Evolutionary conservation across 2,113 vertebrate species (phyloP).

Genomic region (Clarias batrachus): DNA sequence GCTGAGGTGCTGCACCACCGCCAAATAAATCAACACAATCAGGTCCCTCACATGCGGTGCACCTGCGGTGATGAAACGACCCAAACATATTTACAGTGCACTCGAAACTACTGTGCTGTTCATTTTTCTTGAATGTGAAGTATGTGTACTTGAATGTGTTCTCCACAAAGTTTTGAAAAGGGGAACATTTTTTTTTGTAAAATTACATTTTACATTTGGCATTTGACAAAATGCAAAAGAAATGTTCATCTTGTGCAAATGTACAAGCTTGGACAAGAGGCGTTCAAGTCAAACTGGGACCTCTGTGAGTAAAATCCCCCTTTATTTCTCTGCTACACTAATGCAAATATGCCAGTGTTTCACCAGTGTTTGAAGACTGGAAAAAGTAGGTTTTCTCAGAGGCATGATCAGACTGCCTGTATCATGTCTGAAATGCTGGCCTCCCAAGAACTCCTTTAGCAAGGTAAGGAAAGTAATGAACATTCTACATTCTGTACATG

Average conservation of each 20-base stretch:
- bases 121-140: not conserved
- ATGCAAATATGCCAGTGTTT: too few relatives aligned
- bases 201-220: not conserved
- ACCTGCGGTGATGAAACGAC: constrained; percentile 5
- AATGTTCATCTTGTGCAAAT: not conserved
- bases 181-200: not conserved
- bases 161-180: not conserved
- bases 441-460: too few relatives aligned
- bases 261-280: not conserved
- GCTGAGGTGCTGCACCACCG: not conserved
- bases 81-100: not conserved
- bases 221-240: not conserved
- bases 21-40: constrained; percentile 43
- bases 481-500: not conserved
- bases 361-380: too few relatives aligned
- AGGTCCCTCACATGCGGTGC: not conserved
- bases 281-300: not conserved
- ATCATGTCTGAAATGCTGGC: too few relatives aligned
- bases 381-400: too few relatives aligned
- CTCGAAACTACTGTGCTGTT: not conserved
- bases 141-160: not conserved
- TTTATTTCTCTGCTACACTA: too few relatives aligned
- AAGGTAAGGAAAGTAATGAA: not conserved
- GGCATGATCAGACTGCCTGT: too few relatives aligned
- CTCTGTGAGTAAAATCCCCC: too few relatives aligned